These are phyloP conservation scores for Limnodromus scolopaceus DNA, from an alignment of 2,797 vertebrate species.

Conservation along the genomic window DNA sequence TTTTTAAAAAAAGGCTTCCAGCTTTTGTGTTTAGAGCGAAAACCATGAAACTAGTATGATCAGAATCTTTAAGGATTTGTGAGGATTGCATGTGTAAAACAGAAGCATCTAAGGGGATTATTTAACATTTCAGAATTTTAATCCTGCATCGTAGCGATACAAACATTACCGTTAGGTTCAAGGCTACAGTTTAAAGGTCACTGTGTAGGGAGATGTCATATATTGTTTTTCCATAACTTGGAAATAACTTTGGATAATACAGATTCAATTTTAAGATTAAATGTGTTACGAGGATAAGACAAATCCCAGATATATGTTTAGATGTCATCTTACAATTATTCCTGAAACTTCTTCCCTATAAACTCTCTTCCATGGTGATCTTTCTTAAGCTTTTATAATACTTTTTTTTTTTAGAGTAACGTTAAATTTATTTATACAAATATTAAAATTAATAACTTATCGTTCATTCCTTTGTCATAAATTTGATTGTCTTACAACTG, in stretches of 20 bases:
- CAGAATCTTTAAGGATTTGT: neutral
- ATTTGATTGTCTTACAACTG: neutral
- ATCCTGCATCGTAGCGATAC: rapidly evolving
- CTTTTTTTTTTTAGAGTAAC: neutral
- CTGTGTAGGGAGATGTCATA: neutral
- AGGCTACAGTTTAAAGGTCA: neutral
- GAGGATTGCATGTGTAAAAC: neutral
- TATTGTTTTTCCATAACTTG: neutral
- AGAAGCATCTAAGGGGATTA: neutral
- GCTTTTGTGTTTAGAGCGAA: neutral
- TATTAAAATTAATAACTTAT: neutral
- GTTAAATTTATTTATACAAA: neutral
- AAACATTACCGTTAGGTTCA: neutral
- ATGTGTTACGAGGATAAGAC: neutral
- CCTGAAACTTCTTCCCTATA: neutral
- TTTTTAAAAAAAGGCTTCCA: neutral
- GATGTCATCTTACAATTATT: neutral
- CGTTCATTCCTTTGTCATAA: neutral
- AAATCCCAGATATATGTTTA: neutral
- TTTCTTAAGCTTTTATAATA: neutral
- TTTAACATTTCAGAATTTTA: neutral
- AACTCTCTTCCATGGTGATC: neutral
- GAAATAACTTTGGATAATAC: neutral
- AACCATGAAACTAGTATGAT: neutral
- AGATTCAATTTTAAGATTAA: neutral